phyloP scores from a whole-genome alignment of 2,888 invertebrate genomes.

The Frankliniella intonsa region DNA sequence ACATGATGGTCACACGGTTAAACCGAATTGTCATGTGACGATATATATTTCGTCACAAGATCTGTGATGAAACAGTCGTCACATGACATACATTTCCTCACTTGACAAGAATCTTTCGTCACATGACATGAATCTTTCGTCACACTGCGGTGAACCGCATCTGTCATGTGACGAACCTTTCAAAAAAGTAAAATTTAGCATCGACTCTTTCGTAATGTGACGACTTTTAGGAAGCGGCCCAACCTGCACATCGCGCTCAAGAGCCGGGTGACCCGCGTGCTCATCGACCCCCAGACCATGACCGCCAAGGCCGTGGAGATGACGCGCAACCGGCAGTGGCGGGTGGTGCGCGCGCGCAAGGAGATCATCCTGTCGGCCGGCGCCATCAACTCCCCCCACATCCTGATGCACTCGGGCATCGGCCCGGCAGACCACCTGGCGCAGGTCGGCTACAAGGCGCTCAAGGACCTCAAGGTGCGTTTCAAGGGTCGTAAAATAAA shows the following conservation, averaged over 20 bases:
- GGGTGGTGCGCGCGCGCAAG: slow-evolving; percentile 48
- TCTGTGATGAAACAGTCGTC: no score
- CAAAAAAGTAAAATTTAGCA: no score
- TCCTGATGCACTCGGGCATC: slow-evolving; percentile 61
- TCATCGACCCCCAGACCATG: slow-evolving; percentile 47
- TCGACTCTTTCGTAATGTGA: no score
- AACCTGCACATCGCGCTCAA: slow-evolving; percentile 44
- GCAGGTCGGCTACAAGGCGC: slow-evolving; percentile 55
- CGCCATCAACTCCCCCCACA: slow-evolving; percentile 73
- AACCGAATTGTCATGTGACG: no score
- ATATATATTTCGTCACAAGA: no score
- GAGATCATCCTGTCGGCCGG: slow-evolving; percentile 66
- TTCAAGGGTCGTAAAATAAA: no score
- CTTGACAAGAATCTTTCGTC: no score
- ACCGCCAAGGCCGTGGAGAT: slow-evolving; percentile 49
- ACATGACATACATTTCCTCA: no score
- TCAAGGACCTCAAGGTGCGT: slow-evolving; percentile 57
- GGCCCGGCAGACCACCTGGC: slow-evolving; percentile 59
- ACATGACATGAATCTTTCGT: no score
- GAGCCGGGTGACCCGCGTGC: slow-evolving; percentile 40
- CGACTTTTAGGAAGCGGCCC: slow-evolving; percentile 38
- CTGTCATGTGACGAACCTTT: no score
- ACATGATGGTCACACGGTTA: slow-evolving; percentile 51
- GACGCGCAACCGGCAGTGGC: slow-evolving; percentile 41
- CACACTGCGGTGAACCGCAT: no score